A percentile compares a stretch with the other conserved stretches of the same genome.
Conservation (phyloP, 2,888 invertebrate genomes). For the Rhingia rostrata region DNA sequence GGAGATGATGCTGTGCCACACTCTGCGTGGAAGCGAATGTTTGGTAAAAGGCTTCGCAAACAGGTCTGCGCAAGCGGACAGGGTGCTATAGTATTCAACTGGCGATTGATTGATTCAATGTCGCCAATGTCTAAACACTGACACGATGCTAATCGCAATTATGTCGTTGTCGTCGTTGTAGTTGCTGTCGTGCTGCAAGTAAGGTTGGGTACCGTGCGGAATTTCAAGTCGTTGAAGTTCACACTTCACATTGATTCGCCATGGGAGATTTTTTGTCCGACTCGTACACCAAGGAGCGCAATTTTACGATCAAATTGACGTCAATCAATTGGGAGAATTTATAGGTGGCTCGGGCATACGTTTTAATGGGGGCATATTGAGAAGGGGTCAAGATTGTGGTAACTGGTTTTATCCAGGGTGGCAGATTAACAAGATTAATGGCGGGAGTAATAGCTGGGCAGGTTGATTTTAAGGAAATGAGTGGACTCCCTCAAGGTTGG, state of each 20-base stretch:
- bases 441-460: too few species aligned
- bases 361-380: conserved; percentile 10
- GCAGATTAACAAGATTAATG: background rate
- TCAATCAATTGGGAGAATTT: conserved; percentile 56
- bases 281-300: conserved; percentile 12
- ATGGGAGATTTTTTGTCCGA: conserved; percentile 35
- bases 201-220: conserved; percentile 14
- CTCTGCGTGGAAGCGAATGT: background rate
- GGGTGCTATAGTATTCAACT: conserved; percentile 8
- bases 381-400: conserved; percentile 34
- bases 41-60: conserved; percentile 24
- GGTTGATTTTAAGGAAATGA: too few species aligned
- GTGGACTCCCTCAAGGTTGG: background rate
- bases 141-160: conserved; percentile 74
- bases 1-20: background rate
- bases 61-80: conserved; percentile 43
- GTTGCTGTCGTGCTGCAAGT: conserved; percentile 23
- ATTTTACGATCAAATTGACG: conserved; percentile 60
- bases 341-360: conserved; percentile 26
- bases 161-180: conserved; percentile 64
- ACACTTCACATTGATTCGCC: conserved; percentile 54
- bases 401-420: conserved; percentile 16
- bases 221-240: conserved; percentile 47
- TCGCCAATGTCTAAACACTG: conserved; percentile 72
- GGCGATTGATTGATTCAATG: conserved; percentile 73